Percentiles rank a stretch among this genome's conserved stretches.
Conservation (phyloP, 2,113 vertebrate genomes). For the Odocoileus hemionus region DNA sequence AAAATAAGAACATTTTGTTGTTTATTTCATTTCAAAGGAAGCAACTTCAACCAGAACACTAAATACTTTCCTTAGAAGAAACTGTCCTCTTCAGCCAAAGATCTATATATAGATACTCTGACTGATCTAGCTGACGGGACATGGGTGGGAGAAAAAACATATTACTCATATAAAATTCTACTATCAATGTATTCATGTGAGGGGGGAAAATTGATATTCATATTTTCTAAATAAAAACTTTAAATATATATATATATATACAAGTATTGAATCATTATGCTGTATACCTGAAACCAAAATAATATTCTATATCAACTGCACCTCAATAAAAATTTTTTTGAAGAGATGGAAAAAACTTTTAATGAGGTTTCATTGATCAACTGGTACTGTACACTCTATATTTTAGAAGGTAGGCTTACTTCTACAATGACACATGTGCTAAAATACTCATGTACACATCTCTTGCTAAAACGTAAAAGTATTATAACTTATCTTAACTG, state of each 20-base stretch:
- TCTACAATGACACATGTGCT: not conserved
- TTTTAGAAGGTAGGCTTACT: not conserved
- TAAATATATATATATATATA: not conserved
- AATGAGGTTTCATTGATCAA: constrained; percentile 4
- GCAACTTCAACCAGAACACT: constrained; percentile 11
- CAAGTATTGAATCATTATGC: not conserved
- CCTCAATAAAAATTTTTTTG: not conserved
- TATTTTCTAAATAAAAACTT: constrained; percentile 39
- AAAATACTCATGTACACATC: not conserved
- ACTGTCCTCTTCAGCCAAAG: not conserved
- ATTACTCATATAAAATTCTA: not conserved
- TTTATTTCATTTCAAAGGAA: constrained; percentile 18
- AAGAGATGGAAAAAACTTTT: constrained; percentile 25
- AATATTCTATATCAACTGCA: not conserved
- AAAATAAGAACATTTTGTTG: constrained; percentile 20
- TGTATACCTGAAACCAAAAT: not conserved
- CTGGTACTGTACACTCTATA: not conserved
- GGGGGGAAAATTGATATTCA: not conserved
- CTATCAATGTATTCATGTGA: not conserved
- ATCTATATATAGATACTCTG: not conserved
- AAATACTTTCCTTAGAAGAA: constrained; percentile 22
- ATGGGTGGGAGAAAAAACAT: not conserved
- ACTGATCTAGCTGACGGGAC: not conserved
- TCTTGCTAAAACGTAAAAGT: not conserved
- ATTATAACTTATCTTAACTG: not conserved